Conservation (phyloP, 2,888 invertebrate genomes). For the Hipparchia sbordonii region DNA sequence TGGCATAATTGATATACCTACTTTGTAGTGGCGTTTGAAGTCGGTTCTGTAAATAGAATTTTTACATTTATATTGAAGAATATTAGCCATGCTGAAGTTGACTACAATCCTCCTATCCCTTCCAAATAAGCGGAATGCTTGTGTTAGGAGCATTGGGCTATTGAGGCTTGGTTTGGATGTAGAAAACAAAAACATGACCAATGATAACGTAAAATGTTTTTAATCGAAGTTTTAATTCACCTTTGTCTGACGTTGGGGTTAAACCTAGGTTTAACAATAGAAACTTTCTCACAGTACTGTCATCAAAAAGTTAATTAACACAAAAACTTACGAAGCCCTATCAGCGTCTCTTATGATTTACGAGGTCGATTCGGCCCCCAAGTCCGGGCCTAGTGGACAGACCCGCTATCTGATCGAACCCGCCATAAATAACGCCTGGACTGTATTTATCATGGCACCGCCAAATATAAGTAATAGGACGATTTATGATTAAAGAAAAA, state of each 20-base stretch:
- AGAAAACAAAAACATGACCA: too few relatives aligned
- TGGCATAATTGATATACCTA: too few relatives aligned
- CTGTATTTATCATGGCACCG: constrained; percentile 74
- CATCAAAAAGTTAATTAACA: constrained; percentile 45
- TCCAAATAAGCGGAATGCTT: too few relatives aligned
- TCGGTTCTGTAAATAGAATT: too few relatives aligned
- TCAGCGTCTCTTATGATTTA: constrained; percentile 64
- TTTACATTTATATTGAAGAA: too few relatives aligned
- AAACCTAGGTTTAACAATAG: neutral
- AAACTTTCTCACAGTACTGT: constrained; percentile 20
- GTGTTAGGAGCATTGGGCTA: too few relatives aligned
- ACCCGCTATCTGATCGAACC: constrained; percentile 73
- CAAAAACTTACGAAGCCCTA: constrained; percentile 52
- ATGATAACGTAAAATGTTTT: too few relatives aligned
- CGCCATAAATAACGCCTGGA: constrained; percentile 74
- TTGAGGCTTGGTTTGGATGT: too few relatives aligned
- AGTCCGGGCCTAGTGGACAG: constrained; percentile 66
- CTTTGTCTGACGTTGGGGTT: neutral
- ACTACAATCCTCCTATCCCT: too few relatives aligned
- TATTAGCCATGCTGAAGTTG: too few relatives aligned
- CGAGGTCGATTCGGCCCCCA: constrained; percentile 68
- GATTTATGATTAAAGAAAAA: constrained; percentile 66
- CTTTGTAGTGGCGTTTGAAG: too few relatives aligned
- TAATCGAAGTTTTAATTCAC: too few relatives aligned
- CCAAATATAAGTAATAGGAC: constrained; percentile 62